Evolutionary conservation across 2,797 vertebrate species (phyloP), one percentile per base, ranked within the genome.

Genomic region (Cichlasoma orientale): DNA sequence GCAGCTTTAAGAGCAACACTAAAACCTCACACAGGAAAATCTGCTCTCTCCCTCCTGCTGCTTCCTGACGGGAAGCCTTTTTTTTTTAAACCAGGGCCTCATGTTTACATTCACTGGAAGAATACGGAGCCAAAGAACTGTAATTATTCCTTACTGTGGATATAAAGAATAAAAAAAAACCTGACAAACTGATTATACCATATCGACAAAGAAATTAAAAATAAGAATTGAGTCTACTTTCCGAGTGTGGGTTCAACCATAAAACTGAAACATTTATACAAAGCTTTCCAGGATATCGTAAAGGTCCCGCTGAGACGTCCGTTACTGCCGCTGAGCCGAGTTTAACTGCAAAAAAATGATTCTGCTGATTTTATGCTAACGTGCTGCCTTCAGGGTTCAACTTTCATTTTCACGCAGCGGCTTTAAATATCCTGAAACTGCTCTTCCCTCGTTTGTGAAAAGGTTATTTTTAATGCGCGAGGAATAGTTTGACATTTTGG

Each of bases 61-160:
- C 25, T 38, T 70, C 70, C 68, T 57, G 56, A 63, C 78, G 82
- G 52, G 56, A 10, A 29, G 73, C 57, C 41, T 23, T 25, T 88
- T 79, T 25, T 52, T 8, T 31, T 27, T 27, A 50, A 23, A 84
- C 74, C 81, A 83, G 79, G 58, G 86, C 83, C 75, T 89, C 80
- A 82, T 52, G 77, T 81, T 89, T 82, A 89, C 86, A 82, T 78
- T 83, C 78, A 82, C 57, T 47, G 56, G 52, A 85, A 80, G 76
- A 79, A 80, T 58, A 83, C 79, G 73, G 66, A 80, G 66, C 80
- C 53, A 12, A 19, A 74, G 16, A 68, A 29, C 5, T 50, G 61
- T 12, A 50, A 50, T n/a, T 27, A 50, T 50, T 68, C 41, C 41
- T 68, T 2, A 29, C 2, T 47, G 23, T 47, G 61, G 41, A 29